Evolutionary conservation across 2,113 vertebrate species (phyloP).

Genomic region (Muntiacus reevesi): DNA sequence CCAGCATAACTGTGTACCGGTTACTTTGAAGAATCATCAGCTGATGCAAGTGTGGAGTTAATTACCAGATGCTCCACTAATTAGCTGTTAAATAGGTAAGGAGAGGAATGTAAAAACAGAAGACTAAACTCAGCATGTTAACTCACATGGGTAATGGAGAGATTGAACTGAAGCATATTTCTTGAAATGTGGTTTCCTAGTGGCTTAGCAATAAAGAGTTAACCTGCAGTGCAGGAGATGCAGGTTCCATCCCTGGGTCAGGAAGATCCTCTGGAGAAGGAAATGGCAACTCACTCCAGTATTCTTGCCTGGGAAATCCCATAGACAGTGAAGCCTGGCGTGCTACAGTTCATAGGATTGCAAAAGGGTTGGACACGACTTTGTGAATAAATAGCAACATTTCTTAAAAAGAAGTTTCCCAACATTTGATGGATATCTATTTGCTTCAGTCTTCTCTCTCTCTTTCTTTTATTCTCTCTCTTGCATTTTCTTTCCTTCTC

Average conservation of each 20-base stretch:
- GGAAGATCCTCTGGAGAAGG: background rate
- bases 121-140: background rate
- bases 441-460: background rate
- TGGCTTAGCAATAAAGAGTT: background rate
- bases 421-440: background rate
- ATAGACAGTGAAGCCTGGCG: background rate
- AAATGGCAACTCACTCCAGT: background rate
- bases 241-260: background rate
- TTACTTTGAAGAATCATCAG: constrained; percentile 51
- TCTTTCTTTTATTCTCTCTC: background rate
- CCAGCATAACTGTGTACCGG: constrained; percentile 37
- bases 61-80: constrained; percentile 67
- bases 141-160: background rate
- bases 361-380: background rate
- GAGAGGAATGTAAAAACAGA: background rate
- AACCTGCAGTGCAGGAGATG: background rate
- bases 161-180: background rate
- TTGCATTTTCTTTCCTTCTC: background rate
- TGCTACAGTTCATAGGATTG: background rate
- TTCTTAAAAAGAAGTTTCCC: background rate
- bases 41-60: constrained; percentile 48
- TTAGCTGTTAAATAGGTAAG: constrained; percentile 25
- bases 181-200: background rate
- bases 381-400: background rate
- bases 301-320: background rate